Percentiles rank a stretch among this genome's conserved stretches.
Conservation (phyloP, 2,888 invertebrate genomes). For the Anarsia innoxiella region DNA sequence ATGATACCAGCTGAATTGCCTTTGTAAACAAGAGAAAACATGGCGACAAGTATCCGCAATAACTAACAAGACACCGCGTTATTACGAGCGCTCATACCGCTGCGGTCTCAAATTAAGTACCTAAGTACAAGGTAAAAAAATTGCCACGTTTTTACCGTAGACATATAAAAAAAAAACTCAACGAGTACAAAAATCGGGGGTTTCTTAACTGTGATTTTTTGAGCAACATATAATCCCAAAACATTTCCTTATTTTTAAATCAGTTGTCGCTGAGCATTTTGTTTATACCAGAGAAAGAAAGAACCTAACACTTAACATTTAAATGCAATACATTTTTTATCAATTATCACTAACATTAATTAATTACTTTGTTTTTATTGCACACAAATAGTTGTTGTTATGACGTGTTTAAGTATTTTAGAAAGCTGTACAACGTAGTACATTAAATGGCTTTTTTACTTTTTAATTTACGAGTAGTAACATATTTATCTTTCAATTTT, state of each 20-base stretch:
- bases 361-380: neutral
- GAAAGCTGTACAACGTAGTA: neutral
- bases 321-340: constrained; percentile 55
- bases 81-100: no score
- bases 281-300: constrained; percentile 16
- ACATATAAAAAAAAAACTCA: neutral
- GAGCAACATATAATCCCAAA: neutral
- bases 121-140: neutral
- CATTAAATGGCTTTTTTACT: neutral
- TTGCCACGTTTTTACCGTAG: neutral
- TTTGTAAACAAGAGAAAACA: no score
- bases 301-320: constrained; percentile 45
- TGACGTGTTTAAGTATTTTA: neutral
- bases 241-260: neutral
- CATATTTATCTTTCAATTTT: neutral
- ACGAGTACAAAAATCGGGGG: neutral
- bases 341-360: constrained; percentile 41
- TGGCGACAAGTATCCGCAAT: no score
- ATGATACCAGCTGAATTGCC: no score
- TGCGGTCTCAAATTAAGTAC: no score
- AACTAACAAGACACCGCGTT: no score
- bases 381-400: neutral
- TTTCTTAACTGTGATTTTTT: neutral
- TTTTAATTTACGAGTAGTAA: neutral
- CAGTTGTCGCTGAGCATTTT: neutral